Evolutionary conservation across 2,888 invertebrate genomes (phyloP), one percentile per base, ranked within the genome.

Genomic region (Eupithecia inturbata): DNA sequence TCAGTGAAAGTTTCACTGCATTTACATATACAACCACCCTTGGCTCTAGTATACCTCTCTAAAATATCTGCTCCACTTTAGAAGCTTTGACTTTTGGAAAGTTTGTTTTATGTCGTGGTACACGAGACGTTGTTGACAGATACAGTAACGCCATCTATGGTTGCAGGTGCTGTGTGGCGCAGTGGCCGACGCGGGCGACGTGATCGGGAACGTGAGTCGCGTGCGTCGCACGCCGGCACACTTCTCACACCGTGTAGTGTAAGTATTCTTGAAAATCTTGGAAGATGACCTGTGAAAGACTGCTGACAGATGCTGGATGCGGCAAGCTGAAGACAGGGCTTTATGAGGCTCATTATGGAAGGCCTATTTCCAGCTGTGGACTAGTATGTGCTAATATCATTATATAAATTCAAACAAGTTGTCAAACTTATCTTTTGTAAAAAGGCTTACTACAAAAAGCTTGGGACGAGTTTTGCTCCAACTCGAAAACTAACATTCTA

Each of bases 101-200:
- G 2, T n/a, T n/a, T 4, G 19, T 45, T 45, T 19, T 6, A 45
- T 45, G 19, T 41, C 41, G 6, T 45, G 19, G 45, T 28, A 28
- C 6, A 10, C 4, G 22, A 60, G 28, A 4, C 14, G 26, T 16
- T 60, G 5, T 26, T 14, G 60, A 60, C 16, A 28, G 12, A 16
- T 60, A 28, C 1, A 60, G 60, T 60, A 60, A 53, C n/a, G 10
- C 14, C 1, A 16, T 26, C 28, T 31, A 10, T 33, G 7, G 1
- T 80, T 80, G 2, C 91, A 94, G 94, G 94, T 94, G 94, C 91
- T 94, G 93, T 94, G 92, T 89, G 93, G 92, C 89, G 93, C 92
- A 89, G 92, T 92, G 91, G 92, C 90, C 89, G 91, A 91, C 89
- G 92, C 91, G 81, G 91, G 90, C 90, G 93, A 93, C 89, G 85